A percentile compares a stretch with the other conserved stretches of the same genome.
Conservation (phyloP, 2,113 vertebrate species). For the Oncorhynchus clarkii region DNA sequence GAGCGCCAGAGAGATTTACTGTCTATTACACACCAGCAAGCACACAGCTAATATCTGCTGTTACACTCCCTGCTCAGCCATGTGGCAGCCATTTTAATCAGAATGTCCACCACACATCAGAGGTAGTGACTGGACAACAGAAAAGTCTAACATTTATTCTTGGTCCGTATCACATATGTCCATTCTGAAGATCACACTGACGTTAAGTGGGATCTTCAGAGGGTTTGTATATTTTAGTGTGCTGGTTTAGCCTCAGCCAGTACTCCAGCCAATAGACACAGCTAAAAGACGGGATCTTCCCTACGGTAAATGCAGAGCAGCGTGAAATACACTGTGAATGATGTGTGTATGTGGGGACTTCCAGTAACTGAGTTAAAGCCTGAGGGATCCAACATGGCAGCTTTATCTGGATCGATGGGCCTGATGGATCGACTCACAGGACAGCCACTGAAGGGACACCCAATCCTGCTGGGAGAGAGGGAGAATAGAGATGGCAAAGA, state of each 20-base stretch:
- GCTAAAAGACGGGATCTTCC: no score
- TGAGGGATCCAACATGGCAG: neutral
- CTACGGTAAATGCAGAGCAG: neutral
- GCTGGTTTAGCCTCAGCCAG: neutral
- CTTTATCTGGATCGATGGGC: neutral
- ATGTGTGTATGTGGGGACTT: neutral
- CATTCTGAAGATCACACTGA: no score
- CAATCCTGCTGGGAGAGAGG: neutral
- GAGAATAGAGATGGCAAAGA: neutral
- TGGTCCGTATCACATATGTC: no score
- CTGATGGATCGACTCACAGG: neutral
- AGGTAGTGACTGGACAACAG: no score
- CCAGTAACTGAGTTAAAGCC: neutral
- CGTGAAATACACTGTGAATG: neutral
- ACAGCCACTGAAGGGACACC: neutral
- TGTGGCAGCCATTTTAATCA: no score
- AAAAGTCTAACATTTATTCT: no score
- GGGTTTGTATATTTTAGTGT: neutral
- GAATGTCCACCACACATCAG: no score
- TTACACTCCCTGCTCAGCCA: no score
- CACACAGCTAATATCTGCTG: neutral
- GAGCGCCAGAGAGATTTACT: neutral
- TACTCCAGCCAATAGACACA: neutral
- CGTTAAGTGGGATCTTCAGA: no score
- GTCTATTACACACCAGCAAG: neutral